Base-by-base conservation (phyloP, 2,797 vertebrate genomes). In the Poeciliopsis presidionis region DNA sequence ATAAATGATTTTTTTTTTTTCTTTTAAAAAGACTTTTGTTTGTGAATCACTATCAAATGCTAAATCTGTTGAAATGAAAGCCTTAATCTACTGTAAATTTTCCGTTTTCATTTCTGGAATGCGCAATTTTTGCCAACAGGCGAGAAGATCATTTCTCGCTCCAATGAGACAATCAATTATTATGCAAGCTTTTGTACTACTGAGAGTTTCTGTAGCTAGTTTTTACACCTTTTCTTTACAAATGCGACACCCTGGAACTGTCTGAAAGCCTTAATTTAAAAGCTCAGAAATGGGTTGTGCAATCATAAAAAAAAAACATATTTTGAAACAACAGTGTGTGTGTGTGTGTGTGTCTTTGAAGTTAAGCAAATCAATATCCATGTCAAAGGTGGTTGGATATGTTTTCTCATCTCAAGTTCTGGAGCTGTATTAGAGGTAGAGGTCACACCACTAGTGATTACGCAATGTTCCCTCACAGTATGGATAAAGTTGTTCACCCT, bases 41-140 rank as follows among this genome's bases (percentile, higher is more conserved):
- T 82, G 77, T 46, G 20, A 85, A 80, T 84, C 82, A 83, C 63
- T 81, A 72, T 74, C 53, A 78, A 73, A 82, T 49, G 80, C 20
- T 77, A 82, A 82, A 76, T 53, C 28, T 82, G 45, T 75, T 79
- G 45, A 87, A 81, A 79, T 78, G 20, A 89, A 90, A 84, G 87
- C 90, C 93, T 91, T 93, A 83, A 85, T 88, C 86, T 92, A 87
- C 82, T 91, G 87, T 86, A 91, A 59, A 46, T 65, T 84, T 85
- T 69, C 45, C 77, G 89, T 89, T 90, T 80, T 87, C 84, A 92
- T 76, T 78, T 70, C n/a, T 87, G 80, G 83, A 67, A 91, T 78
- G 57, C 83, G 75, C 82, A 74, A 81, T 81, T 73, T 81, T 71
- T 53, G 63, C 73, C 74, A 73, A 7, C 22, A 76, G 79, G 70